These are phyloP conservation scores for Dryomyza anilis DNA, from an alignment of 2,888 invertebrate genomes.

Conservation along the genomic window DNA sequence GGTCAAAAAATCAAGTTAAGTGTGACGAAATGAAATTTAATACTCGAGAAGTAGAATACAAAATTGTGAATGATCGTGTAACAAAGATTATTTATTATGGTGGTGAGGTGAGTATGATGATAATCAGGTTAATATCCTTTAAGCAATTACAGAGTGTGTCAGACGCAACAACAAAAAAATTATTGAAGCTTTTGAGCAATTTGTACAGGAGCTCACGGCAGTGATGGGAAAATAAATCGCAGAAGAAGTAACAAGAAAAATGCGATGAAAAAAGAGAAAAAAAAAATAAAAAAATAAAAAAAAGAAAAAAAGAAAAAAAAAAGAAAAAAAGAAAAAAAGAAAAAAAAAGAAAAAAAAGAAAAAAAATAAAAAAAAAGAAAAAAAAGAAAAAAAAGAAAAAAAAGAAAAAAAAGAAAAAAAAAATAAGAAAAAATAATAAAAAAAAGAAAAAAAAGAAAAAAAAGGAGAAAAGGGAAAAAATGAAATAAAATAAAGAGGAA, in stretches of 20 bases:
- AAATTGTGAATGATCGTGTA: background rate
- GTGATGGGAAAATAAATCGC: slow-evolving; percentile 14
- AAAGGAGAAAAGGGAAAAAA: too few species aligned
- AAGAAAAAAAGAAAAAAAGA: too few species aligned
- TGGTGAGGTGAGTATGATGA: background rate
- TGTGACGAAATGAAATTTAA: slow-evolving; percentile 24
- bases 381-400: background rate
- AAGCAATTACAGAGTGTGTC: background rate
- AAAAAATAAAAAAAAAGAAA: background rate
- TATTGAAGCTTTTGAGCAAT: background rate
- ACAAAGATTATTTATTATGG: background rate
- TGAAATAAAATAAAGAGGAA: too few species aligned
- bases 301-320: background rate
- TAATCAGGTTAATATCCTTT: slow-evolving; percentile 8
- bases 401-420: background rate
- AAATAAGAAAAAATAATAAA: too few species aligned
- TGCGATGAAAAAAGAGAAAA: background rate
- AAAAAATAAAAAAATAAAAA: background rate
- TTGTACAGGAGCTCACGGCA: slow-evolving; percentile 17
- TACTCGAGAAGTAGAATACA: background rate
- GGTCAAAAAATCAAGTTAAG: slow-evolving; percentile 17
- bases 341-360: background rate
- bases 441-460: too few species aligned
- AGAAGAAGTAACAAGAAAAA: background rate
- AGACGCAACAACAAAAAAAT: slow-evolving; percentile 1